These are phyloP conservation scores for Tanytarsus gracilentus DNA, from an alignment of 2,888 invertebrate genomes.

Conservation along the genomic window DNA sequence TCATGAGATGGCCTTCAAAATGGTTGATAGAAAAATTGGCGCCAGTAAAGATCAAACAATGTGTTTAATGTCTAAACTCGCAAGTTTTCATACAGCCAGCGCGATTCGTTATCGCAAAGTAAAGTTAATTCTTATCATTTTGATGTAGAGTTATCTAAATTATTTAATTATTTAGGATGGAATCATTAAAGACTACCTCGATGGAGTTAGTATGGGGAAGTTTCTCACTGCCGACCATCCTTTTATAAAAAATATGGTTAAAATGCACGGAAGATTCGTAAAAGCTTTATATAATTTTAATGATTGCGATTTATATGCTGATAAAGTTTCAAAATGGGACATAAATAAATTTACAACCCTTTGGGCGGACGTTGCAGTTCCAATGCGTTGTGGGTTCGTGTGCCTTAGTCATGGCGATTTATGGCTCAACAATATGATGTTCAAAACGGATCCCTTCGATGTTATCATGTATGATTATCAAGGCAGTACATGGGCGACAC, in stretches of 20 bases:
- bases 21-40: constrained; percentile 24
- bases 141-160: background rate
- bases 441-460: constrained; percentile 30
- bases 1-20: background rate
- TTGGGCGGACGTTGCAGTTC: background rate
- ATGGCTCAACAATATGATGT: constrained; percentile 31
- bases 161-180: constrained; percentile 16
- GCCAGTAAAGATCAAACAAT: constrained; percentile 1
- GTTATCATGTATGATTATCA: background rate
- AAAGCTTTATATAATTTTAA: background rate
- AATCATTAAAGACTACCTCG: background rate
- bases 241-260: background rate
- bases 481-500: constrained; percentile 27
- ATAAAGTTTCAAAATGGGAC: background rate
- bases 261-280: background rate
- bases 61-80: constrained; percentile 18
- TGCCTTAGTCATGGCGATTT: constrained; percentile 30
- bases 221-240: background rate
- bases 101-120: constrained; percentile 13
- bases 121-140: background rate
- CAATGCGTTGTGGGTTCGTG: constrained; percentile 22
- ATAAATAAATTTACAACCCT: background rate
- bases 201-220: background rate
- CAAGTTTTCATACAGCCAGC: constrained; percentile 25
- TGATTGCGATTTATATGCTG: background rate